phyloP scores from a whole-genome alignment of 2,888 invertebrate species.

The Brenthis ino region DNA sequence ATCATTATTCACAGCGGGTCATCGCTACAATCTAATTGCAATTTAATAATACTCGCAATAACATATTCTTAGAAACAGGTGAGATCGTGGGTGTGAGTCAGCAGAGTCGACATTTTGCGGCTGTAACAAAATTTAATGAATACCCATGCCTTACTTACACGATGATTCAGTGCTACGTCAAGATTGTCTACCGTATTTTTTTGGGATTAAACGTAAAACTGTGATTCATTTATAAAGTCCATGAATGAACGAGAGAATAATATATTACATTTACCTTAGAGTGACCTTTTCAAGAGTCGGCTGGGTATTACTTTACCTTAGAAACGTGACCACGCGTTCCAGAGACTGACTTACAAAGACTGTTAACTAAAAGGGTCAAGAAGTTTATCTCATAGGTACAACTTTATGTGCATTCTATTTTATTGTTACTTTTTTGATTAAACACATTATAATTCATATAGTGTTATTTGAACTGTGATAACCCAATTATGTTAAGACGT shows the following conservation, averaged over 20 bases:
- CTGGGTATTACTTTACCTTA: slow-evolving; percentile 42
- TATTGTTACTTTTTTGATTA: neutral
- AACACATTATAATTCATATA: too few relatives aligned
- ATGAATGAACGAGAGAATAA: slow-evolving; percentile 56
- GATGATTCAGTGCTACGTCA: slow-evolving; percentile 14
- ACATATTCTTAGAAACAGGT: slow-evolving; percentile 45
- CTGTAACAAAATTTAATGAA: slow-evolving; percentile 19
- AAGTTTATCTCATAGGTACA: neutral
- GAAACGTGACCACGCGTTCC: slow-evolving; percentile 41
- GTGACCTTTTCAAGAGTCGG: slow-evolving; percentile 49
- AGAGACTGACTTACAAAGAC: slow-evolving; percentile 32
- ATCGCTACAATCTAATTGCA: slow-evolving; percentile 47
- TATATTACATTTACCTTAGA: slow-evolving; percentile 51
- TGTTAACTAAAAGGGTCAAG: slow-evolving; percentile 6
- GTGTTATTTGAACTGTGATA: too few relatives aligned
- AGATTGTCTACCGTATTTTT: slow-evolving; percentile 36
- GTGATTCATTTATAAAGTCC: slow-evolving; percentile 58
- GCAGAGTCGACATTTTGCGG: slow-evolving; percentile 18
- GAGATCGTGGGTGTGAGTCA: slow-evolving; percentile 53
- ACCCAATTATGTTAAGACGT: too few relatives aligned
- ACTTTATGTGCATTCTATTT: neutral
- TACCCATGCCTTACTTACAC: slow-evolving; percentile 3
- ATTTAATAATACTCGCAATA: slow-evolving; percentile 46
- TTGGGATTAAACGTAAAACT: slow-evolving; percentile 47
- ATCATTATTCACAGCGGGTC: slow-evolving; percentile 41